Evolutionary conservation across 1,140 invertebrate species (phyloP), one percentile per base, ranked within the genome.

Genomic region (Habropoda laboriosa): DNA sequence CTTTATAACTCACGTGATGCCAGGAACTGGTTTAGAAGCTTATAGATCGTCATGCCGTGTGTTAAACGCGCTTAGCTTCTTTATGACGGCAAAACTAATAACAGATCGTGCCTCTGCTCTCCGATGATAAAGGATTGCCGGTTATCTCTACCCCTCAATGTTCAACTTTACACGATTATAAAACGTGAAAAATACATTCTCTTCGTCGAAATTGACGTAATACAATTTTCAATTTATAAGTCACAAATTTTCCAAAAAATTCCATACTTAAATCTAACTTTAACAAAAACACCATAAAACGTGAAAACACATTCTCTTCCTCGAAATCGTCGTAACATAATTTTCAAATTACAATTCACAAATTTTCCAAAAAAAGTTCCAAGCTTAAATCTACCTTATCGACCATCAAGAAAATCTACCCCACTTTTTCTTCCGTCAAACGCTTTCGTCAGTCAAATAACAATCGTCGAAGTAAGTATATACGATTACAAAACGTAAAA

Each of bases 11-110:
- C 47, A 55, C 27, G 32, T 67, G 13, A 32, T 40, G 61, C n/a
- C 42, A 27, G 35, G 47, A 85, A 85, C 83, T 83, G 81, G 76
- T 85, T 85, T 83, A 80, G 68, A 66, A 78, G 45, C 51, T 40
- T 40, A 63, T 68, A 58, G 63, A 58, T 70, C 74, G 51, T 35
- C 38, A 13, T 67, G 38, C 51, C 30, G 16, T 38, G n/a, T 47
- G 40, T 77, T 74, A 38, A 60, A 74, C 42, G 71, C 42, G 32
- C 24, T 45, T 57, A 75, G 35, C 27, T 68, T 24, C 64, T 77
- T 58, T 57, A 68, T 2, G 49, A 16, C 16, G 8, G 27, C 40
- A 58, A 55, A 58, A 57, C 51, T 68, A 47, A 70, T 70, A 68
- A 53, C n/a, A 68, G 64, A 68, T 57, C 64, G 21, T 32, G 10